Conservation (phyloP, 2,888 invertebrate species). For the Conistra vaccinii region DNA sequence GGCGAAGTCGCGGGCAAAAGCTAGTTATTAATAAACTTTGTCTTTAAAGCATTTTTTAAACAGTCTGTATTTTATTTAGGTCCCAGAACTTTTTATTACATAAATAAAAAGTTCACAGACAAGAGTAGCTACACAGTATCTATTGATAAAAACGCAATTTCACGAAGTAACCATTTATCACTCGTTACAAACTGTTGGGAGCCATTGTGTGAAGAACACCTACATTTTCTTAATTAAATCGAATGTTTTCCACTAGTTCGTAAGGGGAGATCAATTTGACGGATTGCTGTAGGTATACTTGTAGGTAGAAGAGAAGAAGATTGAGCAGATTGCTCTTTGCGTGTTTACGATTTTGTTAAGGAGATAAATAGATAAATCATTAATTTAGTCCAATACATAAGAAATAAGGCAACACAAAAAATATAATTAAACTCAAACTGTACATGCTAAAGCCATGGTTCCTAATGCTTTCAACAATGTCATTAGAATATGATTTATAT, state of each 20-base stretch:
- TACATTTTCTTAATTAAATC: constrained; percentile 62
- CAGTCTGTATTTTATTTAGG: neutral
- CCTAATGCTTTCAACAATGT: too few relatives aligned
- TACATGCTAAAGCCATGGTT: too few relatives aligned
- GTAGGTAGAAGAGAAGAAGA: too few relatives aligned
- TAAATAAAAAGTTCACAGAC: neutral
- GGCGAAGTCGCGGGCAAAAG: fast-evolving
- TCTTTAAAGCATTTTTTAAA: neutral
- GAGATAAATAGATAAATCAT: neutral
- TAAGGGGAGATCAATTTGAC: constrained; percentile 29
- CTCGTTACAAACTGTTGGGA: constrained; percentile 16
- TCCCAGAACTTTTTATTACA: neutral
- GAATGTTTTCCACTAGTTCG: constrained; percentile 30
- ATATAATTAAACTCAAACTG: neutral
- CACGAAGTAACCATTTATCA: constrained; percentile 50
- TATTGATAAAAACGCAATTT: constrained; percentile 51
- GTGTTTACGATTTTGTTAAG: too few relatives aligned
- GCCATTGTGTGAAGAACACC: constrained; percentile 41
- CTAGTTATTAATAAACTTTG: too few relatives aligned
- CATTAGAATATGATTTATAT: too few relatives aligned
- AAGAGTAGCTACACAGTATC: neutral
- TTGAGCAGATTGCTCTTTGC: too few relatives aligned
- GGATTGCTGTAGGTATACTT: constrained; percentile 2
- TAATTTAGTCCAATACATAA: neutral
- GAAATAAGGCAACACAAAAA: too few relatives aligned